Evolutionary conservation across 2,888 invertebrate genomes (phyloP).

Genomic region (Tigriopus californicus): DNA sequence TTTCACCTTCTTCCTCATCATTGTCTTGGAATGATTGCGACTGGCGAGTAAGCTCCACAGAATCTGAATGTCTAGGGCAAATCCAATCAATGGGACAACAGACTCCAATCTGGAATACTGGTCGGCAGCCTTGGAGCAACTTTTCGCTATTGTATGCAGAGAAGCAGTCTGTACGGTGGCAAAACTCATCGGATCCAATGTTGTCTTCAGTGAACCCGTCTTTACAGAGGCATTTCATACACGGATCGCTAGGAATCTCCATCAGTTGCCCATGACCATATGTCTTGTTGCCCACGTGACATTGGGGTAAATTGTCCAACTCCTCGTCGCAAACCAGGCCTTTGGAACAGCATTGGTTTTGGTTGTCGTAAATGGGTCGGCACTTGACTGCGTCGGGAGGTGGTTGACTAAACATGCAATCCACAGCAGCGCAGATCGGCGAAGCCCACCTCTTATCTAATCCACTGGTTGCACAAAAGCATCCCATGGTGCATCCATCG

Average conservation of each 20-base stretch:
- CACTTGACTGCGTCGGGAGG: background rate
- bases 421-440: background rate
- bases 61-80: background rate
- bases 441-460: background rate
- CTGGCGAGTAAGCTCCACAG: too few relatives aligned
- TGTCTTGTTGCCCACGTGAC: background rate
- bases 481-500: background rate
- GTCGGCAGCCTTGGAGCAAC: background rate
- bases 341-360: background rate
- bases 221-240: constrained; percentile 1
- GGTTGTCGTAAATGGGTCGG: background rate
- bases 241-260: background rate
- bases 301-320: background rate
- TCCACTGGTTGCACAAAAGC: background rate
- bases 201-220: background rate
- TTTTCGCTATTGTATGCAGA: background rate
- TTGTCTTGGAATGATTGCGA: too few relatives aligned
- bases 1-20: too few relatives aligned
- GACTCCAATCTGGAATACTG: background rate
- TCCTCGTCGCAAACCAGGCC: background rate
- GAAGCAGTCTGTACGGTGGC: background rate
- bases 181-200: background rate
- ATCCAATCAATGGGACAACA: constrained; percentile 13
- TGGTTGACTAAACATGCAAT: background rate
- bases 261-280: background rate